phyloP scores from a whole-genome alignment of 2,888 invertebrate genomes.

The Heteropelma amictum region DNA sequence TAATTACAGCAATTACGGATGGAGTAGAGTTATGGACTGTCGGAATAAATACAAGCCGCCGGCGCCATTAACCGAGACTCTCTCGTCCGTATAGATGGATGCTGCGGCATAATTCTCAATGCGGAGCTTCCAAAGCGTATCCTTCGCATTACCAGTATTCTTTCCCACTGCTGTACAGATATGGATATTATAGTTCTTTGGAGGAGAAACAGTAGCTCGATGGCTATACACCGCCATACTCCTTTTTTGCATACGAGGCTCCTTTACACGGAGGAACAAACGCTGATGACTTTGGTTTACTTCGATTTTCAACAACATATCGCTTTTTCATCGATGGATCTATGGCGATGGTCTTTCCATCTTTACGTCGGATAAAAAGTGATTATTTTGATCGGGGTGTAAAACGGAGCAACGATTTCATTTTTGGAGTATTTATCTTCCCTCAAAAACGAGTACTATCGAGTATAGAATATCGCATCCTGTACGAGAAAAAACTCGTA shows the following conservation, averaged over 20 bases:
- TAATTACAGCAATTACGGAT: conserved; percentile 70
- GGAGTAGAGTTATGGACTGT: conserved; percentile 69
- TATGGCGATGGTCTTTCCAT: no score
- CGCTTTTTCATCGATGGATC: no score
- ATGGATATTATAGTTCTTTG: conserved; percentile 26
- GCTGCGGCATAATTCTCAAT: conserved; percentile 32
- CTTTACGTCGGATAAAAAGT: no score
- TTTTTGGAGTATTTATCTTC: no score
- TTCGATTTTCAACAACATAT: no score
- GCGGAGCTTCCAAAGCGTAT: conserved; percentile 37
- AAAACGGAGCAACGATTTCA: no score
- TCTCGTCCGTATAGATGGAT: conserved; percentile 30
- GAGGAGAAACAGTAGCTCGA: conserved; percentile 49
- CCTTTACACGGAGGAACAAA: background rate
- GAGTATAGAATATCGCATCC: no score
- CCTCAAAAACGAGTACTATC: no score
- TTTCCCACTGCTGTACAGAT: conserved; percentile 18
- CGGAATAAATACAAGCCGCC: conserved; percentile 68
- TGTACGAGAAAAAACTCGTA: no score
- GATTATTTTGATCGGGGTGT: no score
- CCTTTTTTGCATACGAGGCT: conserved; percentile 14
- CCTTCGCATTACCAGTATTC: conserved; percentile 5
- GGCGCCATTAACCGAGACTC: conserved; percentile 61
- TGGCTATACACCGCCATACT: background rate
- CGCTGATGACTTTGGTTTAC: background rate